phyloP scores from a whole-genome alignment of 1,140 invertebrate species.

The Drosophila varians region DNA sequence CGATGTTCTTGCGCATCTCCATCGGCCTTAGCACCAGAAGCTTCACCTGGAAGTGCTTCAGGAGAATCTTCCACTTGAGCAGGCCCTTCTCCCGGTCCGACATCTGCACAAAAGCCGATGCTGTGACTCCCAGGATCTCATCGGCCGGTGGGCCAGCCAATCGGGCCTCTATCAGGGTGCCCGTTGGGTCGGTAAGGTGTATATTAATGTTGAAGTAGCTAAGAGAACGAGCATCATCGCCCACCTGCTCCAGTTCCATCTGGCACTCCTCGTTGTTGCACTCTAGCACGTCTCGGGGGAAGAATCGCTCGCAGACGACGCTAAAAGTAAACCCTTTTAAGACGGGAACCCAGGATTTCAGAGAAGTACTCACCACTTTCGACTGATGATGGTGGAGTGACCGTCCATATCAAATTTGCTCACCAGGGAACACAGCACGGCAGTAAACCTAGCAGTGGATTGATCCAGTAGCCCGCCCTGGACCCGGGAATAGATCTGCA shows the following conservation, averaged over 20 bases:
- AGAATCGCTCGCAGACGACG: slow-evolving; percentile 43
- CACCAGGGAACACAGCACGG: slow-evolving; percentile 84
- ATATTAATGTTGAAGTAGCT: slow-evolving; percentile 85
- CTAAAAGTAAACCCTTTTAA: slow-evolving; percentile 20
- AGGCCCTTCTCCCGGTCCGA: slow-evolving; percentile 66
- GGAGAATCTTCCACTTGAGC: slow-evolving; percentile 85
- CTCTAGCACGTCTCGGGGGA: slow-evolving; percentile 27
- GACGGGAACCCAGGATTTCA: no score
- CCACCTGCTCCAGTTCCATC: background rate
- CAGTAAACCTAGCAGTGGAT: slow-evolving; percentile 83
- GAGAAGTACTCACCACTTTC: slow-evolving; percentile 58
- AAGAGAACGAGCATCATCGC: slow-evolving; percentile 30
- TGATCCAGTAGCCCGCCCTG: slow-evolving; percentile 72
- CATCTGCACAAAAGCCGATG: slow-evolving; percentile 32
- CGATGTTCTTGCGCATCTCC: slow-evolving; percentile 45
- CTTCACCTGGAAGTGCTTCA: slow-evolving; percentile 84
- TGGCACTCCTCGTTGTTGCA: slow-evolving; percentile 64
- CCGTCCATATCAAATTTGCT: slow-evolving; percentile 85
- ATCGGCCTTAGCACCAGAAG: slow-evolving; percentile 82
- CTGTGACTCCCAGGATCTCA: slow-evolving; percentile 61
- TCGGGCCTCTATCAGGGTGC: slow-evolving; percentile 84
- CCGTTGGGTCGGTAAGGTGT: slow-evolving; percentile 85
- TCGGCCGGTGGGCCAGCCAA: slow-evolving; percentile 84
- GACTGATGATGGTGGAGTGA: slow-evolving; percentile 51
- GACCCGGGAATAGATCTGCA: slow-evolving; percentile 84